Percentiles rank a stretch among this genome's conserved stretches.
Evolutionary conservation across 2,888 invertebrate species (phyloP).

Genomic region (Thymelicus lineola): DNA sequence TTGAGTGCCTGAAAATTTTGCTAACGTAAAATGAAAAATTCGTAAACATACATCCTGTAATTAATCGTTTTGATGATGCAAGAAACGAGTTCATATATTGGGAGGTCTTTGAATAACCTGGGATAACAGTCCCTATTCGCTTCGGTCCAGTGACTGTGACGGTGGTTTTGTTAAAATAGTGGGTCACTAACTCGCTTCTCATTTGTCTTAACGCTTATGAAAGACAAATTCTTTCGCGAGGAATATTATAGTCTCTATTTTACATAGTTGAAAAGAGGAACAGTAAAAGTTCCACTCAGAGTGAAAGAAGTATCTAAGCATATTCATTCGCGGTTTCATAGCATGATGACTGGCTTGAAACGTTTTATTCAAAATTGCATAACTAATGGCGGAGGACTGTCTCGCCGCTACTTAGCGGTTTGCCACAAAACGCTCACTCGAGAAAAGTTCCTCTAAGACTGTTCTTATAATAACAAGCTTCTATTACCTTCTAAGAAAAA

Average conservation of each 20-base stretch:
- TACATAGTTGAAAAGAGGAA: neutral
- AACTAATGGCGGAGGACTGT: conserved; percentile 54
- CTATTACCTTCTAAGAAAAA: conserved; percentile 19
- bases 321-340: conserved; percentile 11
- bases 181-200: neutral
- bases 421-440: conserved; percentile 62
- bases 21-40: neutral
- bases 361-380: conserved; percentile 43
- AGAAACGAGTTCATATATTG: conserved; percentile 68
- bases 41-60: conserved; percentile 12
- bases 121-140: conserved; percentile 63
- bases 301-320: neutral
- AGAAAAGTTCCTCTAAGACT: conserved; percentile 58
- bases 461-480: conserved; percentile 28
- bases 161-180: conserved; percentile 59
- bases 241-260: neutral
- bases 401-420: conserved; percentile 66
- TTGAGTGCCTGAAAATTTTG: conserved; percentile 27
- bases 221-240: neutral
- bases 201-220: conserved; percentile 6
- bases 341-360: conserved; percentile 18
- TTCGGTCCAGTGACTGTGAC: conserved; percentile 63
- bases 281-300: neutral
- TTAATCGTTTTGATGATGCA: conserved; percentile 52
- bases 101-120: conserved; percentile 62